phyloP scores from a whole-genome alignment of 2,888 invertebrate species.

The Cistogaster globosa region DNA sequence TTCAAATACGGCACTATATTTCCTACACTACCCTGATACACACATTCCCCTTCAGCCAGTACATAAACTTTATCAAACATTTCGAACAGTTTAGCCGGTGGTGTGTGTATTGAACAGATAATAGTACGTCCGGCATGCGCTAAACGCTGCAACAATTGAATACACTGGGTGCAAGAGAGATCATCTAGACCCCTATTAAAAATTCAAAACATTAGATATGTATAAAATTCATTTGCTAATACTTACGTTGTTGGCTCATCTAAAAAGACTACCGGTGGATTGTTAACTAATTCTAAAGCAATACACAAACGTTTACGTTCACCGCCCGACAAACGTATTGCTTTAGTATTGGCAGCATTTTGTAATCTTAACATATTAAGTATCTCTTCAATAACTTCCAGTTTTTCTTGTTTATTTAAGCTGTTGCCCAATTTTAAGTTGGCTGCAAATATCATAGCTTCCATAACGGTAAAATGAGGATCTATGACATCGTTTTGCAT shows the following conservation, averaged over 20 bases:
- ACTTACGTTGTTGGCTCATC: slow-evolving; percentile 98
- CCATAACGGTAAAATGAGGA: slow-evolving; percentile 93
- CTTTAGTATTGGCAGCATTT: slow-evolving; percentile 88
- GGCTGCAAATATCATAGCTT: slow-evolving; percentile 94
- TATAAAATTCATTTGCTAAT: neutral
- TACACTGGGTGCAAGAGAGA: slow-evolving; percentile 93
- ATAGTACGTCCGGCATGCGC: slow-evolving; percentile 95
- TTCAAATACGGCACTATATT: slow-evolving; percentile 92
- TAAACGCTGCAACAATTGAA: slow-evolving; percentile 91
- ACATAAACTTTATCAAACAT: slow-evolving; percentile 96
- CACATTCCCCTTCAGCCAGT: slow-evolving; percentile 93
- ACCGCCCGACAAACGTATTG: slow-evolving; percentile 92
- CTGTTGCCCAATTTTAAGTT: slow-evolving; percentile 92
- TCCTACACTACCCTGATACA: slow-evolving; percentile 91
- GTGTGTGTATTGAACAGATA: slow-evolving; percentile 97
- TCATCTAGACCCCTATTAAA: slow-evolving; percentile 92
- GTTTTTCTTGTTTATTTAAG: slow-evolving; percentile 86
- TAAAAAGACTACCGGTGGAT: slow-evolving; percentile 96
- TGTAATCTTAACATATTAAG: slow-evolving; percentile 90
- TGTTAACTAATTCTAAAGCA: slow-evolving; percentile 94
- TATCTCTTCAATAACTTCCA: slow-evolving; percentile 91
- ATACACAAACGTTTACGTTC: slow-evolving; percentile 96
- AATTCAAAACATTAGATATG: no score
- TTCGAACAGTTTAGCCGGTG: slow-evolving; percentile 95
- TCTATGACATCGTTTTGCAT: slow-evolving; percentile 96